Evolutionary conservation across 1,140 invertebrate species (phyloP), one percentile per base, ranked within the genome.

Genomic region (Brevipalpus yothersi): DNA sequence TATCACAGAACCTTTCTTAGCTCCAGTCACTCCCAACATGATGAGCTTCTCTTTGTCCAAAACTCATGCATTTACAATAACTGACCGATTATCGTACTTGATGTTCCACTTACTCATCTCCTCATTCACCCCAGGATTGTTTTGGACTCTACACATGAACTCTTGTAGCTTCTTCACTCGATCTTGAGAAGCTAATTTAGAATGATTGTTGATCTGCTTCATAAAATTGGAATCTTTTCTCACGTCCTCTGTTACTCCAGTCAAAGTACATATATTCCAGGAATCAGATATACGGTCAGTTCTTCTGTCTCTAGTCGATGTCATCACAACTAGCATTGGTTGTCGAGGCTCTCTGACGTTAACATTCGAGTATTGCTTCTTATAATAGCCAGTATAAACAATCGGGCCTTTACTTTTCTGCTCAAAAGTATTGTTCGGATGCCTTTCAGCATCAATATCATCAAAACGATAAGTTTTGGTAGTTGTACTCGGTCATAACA

Each of bases 181-280:
- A 4, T 40, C 8, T 9, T 2, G 17, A 13, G 65, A 62, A 55
- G 58, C 58, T 1, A 93, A 74, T 63, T 82, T 72, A 0, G 86
- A 92, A 59, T 82, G 77, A 0, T 69, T 68, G 0, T 80, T 78
- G 3, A 94, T 75, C 65, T 88, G 84, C 67, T 19, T 1, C 23
- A 39, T 53, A n/a, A 60, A 39, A 15, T 51, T 51, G 21, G 21
- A 67, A 49, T 19, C 59, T 4, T 17, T 57, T 15, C 67, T 49
- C 60, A 69, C 65, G 2, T 59, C 59, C 2, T 69, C 67, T 51
- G 64, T 67, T 0, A 72, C 60, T 41, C 71, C 72, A 0, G 71
- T 73, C 61, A 72, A 66, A 23, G 51, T 57, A 49, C 70, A n/a
- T n/a, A 72, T 0, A 72, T 53, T 61, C 73, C 72, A 0, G 72